Conservation (phyloP, 2,113 vertebrate species). For the Pycnonotus jocosus region DNA sequence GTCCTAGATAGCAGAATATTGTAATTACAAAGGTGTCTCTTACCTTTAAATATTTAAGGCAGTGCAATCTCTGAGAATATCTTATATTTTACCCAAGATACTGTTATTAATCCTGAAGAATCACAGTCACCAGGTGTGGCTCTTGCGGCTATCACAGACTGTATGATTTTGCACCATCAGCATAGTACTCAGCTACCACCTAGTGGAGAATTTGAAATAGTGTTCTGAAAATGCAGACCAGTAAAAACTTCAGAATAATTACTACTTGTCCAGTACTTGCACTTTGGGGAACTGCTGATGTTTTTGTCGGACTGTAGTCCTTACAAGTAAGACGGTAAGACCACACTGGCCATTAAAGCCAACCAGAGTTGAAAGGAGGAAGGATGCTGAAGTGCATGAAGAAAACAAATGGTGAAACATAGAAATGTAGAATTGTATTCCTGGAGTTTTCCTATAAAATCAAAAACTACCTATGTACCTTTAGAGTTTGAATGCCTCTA, state of each 20-base stretch:
- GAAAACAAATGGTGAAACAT: not conserved
- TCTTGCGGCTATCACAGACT: not conserved
- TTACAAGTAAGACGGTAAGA: not conserved
- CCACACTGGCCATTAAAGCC: not conserved
- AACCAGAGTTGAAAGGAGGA: not conserved
- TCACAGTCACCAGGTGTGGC: rapidly evolving
- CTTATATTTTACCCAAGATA: not conserved
- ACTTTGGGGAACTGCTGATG: not conserved
- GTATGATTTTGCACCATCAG: not conserved
- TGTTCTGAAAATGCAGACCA: not conserved
- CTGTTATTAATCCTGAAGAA: not conserved
- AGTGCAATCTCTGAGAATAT: not conserved
- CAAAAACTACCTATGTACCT: rapidly evolving
- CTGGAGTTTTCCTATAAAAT: not conserved
- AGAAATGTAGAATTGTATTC: not conserved
- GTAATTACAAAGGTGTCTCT: not conserved
- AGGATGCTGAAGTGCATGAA: not conserved
- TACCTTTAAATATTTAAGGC: not conserved
- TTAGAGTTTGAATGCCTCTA: not conserved
- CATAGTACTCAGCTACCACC: not conserved
- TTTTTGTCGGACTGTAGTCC: not conserved
- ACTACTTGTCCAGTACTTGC: not conserved
- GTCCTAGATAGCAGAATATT: not conserved
- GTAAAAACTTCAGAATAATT: not conserved
- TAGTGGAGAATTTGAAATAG: slow-evolving; percentile 9